Evolutionary conservation across 2,888 invertebrate genomes (phyloP).

Genomic region (Alsophila aescularia): DNA sequence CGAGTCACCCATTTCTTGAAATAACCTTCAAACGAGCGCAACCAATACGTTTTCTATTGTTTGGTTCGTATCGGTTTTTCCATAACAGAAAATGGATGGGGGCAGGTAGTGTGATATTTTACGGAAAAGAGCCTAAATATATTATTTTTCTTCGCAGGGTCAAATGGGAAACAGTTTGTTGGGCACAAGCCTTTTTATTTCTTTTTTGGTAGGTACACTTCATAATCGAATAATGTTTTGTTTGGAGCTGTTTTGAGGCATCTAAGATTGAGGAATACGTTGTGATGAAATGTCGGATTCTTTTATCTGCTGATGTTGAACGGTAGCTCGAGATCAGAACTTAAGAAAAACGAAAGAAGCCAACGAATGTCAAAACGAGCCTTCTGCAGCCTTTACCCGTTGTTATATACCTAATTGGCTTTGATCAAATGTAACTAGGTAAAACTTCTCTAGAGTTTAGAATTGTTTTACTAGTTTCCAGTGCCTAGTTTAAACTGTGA

Average conservation of each 20-base stretch:
- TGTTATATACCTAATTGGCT: no score
- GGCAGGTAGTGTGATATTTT: constrained; percentile 37
- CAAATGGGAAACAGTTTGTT: constrained; percentile 24
- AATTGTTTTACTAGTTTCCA: no score
- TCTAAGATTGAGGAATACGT: no score
- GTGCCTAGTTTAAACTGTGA: no score
- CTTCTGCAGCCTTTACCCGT: no score
- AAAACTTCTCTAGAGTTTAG: no score
- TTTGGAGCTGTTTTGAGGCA: neutral
- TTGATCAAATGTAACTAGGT: no score
- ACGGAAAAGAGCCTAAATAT: constrained; percentile 31
- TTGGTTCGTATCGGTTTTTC: constrained; percentile 40
- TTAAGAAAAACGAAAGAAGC: no score
- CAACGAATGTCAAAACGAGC: no score
- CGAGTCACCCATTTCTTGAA: constrained; percentile 31
- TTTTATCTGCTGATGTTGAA: no score
- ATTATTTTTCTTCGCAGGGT: constrained; percentile 27
- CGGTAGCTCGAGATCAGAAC: no score
- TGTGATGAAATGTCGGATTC: no score
- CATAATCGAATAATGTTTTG: neutral
- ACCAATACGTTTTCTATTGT: constrained; percentile 34
- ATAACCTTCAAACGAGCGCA: constrained; percentile 31
- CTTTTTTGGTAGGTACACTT: neutral
- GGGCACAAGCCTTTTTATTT: constrained; percentile 13
- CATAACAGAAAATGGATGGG: constrained; percentile 40